Percentiles rank a stretch among this genome's conserved stretches.
These are phyloP conservation scores for Drosophila yakuba DNA, from an alignment of 1,140 invertebrate genomes.

Conservation along the genomic window DNA sequence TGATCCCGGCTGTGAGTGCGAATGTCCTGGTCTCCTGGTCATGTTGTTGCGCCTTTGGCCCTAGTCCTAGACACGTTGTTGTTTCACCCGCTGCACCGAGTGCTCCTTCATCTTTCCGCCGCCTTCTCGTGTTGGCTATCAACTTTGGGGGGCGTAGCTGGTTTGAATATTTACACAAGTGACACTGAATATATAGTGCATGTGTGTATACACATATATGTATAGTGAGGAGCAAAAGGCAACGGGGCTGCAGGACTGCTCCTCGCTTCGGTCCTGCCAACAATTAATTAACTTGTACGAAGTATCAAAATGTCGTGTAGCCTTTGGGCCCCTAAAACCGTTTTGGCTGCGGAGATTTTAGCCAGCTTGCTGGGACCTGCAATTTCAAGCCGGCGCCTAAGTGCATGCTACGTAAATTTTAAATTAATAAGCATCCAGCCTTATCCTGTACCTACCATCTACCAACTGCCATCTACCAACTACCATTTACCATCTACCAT, in stretches of 20 bases:
- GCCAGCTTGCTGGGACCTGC: conserved; percentile 3
- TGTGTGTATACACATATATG: not conserved
- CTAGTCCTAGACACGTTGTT: conserved; percentile 55
- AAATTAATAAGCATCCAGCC: conserved; percentile 73
- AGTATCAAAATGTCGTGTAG: conserved; percentile 74
- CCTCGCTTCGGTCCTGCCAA: conserved; percentile 57
- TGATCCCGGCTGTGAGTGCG: conserved; percentile 15
- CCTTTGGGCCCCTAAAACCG: conserved; percentile 46
- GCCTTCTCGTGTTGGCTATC: conserved; percentile 66
- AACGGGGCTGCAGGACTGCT: conserved; percentile 7
- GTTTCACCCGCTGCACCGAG: conserved; percentile 21
- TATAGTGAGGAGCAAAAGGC: not conserved
- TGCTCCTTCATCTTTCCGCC: conserved; percentile 33
- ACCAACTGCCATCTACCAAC: not conserved
- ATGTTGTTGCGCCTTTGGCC: conserved; percentile 77
- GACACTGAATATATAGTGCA: conserved; percentile 57
- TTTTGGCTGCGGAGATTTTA: conserved; percentile 28
- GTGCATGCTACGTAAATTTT: conserved; percentile 76
- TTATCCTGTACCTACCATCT: conserved; percentile 15
- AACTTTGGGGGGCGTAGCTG: conserved; percentile 65
- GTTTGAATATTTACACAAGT: conserved; percentile 81
- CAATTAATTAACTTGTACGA: conserved; percentile 82
- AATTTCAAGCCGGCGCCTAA: conserved; percentile 64
- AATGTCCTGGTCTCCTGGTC: conserved; percentile 44
- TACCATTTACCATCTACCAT: too few species aligned